Evolutionary conservation across 2,888 invertebrate genomes (phyloP), one percentile per base, ranked within the genome.

Genomic region (Trilocha varians): DNA sequence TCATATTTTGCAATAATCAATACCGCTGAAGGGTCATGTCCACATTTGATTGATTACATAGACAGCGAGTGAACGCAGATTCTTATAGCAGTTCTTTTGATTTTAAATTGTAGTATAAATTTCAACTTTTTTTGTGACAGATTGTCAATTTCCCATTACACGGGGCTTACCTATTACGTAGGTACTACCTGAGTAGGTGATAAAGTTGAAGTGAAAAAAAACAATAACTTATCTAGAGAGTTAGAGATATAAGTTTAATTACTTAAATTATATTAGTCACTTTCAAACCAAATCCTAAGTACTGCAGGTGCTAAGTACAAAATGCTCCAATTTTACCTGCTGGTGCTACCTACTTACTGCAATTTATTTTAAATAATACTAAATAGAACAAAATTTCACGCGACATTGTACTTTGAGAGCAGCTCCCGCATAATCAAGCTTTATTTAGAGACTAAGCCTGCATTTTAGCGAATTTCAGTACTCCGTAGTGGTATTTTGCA

Each of bases 401-500:
- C 16, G 38, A 37, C 41, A 36, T 17, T 17, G 34, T 33, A 41
- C 34, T 39, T 38, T 38, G 43, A 42, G 39, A 47, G 43, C 48
- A 42, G 45, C 45, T 45, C 45, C 41, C 39, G 44, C 46, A 53
- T 55, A 63, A 71, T 69, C 64, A 53, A 52, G 52, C 54, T 56
- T 57, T 65, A 62, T 69, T 63, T 60, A 63, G 55, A 57, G 56
- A 55, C 62, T 72, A 62, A 69, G 59, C 64, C 55, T 65, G 62
- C 65, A 70, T 74, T 72, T 73, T 72, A 68, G 70, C 60, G 62
- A 73, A 64, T 64, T 67, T 69, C 61, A 52, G 61, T 59, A 62
- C 59, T 58, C 53, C 59, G 60, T 54, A 52, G 52, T 53, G 53
- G 57, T 63, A 65, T 64, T 63, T 71, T 67, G 70, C 67, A 66